A percentile compares a stretch with the other conserved stretches of the same genome.
phyloP scores from a whole-genome alignment of 1,140 invertebrate species.

The Eulimnadia texana region DNA sequence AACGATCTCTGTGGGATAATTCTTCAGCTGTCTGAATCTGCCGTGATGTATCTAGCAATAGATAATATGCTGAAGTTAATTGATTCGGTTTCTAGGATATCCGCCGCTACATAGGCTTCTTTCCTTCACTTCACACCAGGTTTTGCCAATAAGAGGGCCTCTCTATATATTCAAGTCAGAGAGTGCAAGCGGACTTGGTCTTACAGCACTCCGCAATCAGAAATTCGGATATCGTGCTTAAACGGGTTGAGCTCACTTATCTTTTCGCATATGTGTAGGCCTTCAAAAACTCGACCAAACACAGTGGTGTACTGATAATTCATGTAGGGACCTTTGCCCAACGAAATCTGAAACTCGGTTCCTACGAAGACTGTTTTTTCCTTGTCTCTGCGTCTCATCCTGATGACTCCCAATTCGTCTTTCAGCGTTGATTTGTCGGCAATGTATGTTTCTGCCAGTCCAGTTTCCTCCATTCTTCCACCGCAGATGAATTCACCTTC shows the following conservation, averaged over 20 bases:
- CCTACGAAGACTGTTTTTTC: background rate
- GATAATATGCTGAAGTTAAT: too few relatives aligned
- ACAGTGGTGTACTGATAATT: background rate
- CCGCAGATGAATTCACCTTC: background rate
- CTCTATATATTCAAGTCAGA: too few relatives aligned
- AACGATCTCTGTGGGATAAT: too few relatives aligned
- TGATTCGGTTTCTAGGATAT: too few relatives aligned
- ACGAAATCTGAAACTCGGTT: background rate
- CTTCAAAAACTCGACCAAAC: background rate
- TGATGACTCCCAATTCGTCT: background rate
- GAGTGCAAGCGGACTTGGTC: too few relatives aligned
- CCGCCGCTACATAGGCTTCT: too few relatives aligned
- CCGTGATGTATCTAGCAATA: too few relatives aligned
- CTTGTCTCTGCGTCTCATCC: background rate
- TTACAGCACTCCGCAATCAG: background rate
- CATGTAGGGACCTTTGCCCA: background rate
- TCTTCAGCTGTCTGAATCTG: too few relatives aligned
- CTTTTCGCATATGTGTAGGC: background rate
- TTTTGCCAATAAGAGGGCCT: too few relatives aligned
- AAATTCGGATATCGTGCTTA: background rate
- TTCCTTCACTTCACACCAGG: too few relatives aligned
- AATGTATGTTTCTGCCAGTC: background rate
- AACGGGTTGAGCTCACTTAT: background rate
- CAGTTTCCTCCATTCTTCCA: background rate
- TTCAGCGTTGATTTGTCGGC: background rate